Evolutionary conservation across 2,797 vertebrate species (phyloP).

Genomic region (Sciurus carolinensis): DNA sequence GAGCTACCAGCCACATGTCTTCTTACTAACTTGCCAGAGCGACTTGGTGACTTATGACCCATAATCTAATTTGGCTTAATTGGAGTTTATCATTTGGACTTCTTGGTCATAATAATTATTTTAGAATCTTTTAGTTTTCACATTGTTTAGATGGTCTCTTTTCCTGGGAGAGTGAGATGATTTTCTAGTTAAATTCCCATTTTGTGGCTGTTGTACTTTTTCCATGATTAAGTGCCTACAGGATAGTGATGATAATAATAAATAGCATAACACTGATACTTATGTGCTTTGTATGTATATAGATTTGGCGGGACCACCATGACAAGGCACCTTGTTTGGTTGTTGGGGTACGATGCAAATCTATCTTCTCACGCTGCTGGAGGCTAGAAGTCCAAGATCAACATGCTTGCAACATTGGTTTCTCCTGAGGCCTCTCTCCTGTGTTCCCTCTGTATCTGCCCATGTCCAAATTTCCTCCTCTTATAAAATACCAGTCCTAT

Average conservation of each 20-base stretch:
- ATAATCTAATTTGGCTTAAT: background rate
- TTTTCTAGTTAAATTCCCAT: conserved; percentile 22
- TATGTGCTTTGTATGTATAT: background rate
- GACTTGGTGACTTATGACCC: background rate
- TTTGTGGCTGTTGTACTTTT: background rate
- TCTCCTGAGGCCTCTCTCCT: background rate
- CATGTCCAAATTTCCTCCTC: background rate
- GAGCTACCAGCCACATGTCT: background rate
- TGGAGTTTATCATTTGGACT: no score
- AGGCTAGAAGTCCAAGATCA: no score
- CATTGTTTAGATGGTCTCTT: background rate
- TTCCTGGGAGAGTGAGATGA: background rate
- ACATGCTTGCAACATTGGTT: no score
- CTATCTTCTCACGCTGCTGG: no score
- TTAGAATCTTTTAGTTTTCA: background rate
- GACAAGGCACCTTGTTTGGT: background rate
- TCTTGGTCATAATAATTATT: no score
- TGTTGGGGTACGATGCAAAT: no score
- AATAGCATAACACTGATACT: no score
- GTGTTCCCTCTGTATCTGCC: background rate
- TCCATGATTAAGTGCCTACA: background rate
- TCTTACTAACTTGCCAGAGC: background rate
- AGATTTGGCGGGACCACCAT: background rate
- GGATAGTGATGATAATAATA: background rate
- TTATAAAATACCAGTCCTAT: background rate